Evolutionary conservation across 2,797 vertebrate species (phyloP), one percentile per base, ranked within the genome.

Genomic region (Atherinosoma microstoma): DNA sequence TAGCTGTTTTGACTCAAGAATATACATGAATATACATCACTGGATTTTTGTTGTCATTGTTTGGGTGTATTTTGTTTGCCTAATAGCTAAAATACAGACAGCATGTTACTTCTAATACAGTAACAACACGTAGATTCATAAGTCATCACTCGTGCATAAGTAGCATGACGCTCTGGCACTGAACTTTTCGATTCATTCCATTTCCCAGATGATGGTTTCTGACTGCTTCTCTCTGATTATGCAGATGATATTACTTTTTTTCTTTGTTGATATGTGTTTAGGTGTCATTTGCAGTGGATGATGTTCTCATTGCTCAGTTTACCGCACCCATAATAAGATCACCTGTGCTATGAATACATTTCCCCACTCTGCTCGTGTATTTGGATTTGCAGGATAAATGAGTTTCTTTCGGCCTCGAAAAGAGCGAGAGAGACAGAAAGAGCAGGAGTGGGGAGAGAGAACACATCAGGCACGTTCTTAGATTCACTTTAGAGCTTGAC

Each of bases 351-450:
- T 88, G 91, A 94, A 94, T 92, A 94, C 89, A 94, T 92, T 93
- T 89, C 91, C 91, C 73, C 89, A 89, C 85, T 93, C 85, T 85
- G 85, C 84, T 86, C 76, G 70, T 85, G 82, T 93, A 94, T 94
- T 94, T 94, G 92, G 92, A 93, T 94, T 94, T 92, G 90, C 86
- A 87, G 93, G 87, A 88, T 93, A 94, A 94, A 95, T 95, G 91
- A 94, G 92, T 94, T 94, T 93, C 93, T 93, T 86, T 89, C 89
- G 51, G 90, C 79, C 85, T 88, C 56, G 42, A 68, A 64, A 86
- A 87, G 80, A 88, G 73, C 22, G 60, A 79, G 87, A 84, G 84
- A 89, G 85, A 89, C 76, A 76, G 80, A 79, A 69, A 75, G 76
- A 72, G 75, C 61, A 22, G 67, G 76, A 64, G 82, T 35, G 70